Evolutionary conservation across 2,797 vertebrate species (phyloP), one percentile per base, ranked within the genome.

Genomic region (Sylvia borin): DNA sequence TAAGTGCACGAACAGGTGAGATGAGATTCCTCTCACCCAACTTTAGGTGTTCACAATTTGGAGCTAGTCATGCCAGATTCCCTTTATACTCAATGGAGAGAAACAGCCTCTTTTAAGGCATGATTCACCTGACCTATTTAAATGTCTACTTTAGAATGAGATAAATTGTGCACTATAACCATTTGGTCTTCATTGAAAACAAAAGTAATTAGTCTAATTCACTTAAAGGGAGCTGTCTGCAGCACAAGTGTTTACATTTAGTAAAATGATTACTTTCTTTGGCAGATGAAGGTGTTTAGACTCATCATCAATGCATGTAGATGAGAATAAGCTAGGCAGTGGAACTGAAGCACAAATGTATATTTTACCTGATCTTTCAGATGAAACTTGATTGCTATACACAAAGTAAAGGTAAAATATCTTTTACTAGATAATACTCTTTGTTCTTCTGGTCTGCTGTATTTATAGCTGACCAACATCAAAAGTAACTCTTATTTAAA

Each of bases 111-210:
- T 92, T 91, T 68, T 45, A 88, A 78, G 65, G 50, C n/a, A 78
- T 96, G 94, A 96, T 88, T 96, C 96, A 93, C 65, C 58, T 84
- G 88, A 85, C 92, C 85, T 85, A 57, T 94, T 95, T 76, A 92
- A 77, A 67, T 53, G 87, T 88, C 81, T 95, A 66, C 76, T 88
- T 75, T 45, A 80, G 76, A 90, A 88, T 51, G 58, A 95, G 76
- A 92, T 88, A 92, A 88, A 93, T 75, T 57, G 36, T 83, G 45
- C 85, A 18, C 77, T 83, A 48, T 51, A 85, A 83, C 53, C 53
- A 79, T 71, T 74, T 87, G 31, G 20, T 58, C 73, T 78, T 85
- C 53, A 71, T 5, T 93, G 82, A 93, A 92, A 95, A 90, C 38
- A 88, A 65, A 91, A 43, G 25, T 78, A 93, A 90, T 88, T 86